phyloP scores from a whole-genome alignment of 2,113 vertebrate species.

The Paraplagusia blochii region DNA sequence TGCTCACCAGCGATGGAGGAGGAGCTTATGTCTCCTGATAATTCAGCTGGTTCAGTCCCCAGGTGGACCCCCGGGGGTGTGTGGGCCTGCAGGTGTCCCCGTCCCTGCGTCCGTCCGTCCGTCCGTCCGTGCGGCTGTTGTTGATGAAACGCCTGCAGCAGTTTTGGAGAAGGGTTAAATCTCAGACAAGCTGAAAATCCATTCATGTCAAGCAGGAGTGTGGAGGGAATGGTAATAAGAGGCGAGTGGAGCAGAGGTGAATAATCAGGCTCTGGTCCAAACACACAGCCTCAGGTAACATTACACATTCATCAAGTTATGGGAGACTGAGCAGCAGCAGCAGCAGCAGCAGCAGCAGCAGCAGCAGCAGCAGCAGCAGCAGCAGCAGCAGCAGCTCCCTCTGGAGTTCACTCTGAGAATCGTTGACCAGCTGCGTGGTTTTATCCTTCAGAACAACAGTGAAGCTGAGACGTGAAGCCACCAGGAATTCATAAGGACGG shows the following conservation, averaged over 20 bases:
- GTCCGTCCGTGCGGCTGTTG: conserved; percentile 25
- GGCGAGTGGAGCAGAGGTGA: conserved; percentile 59
- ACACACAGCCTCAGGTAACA: conserved; percentile 71
- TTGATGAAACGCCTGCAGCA: conserved; percentile 37
- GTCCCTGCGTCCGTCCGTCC: conserved; percentile 27
- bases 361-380: conserved; percentile 37
- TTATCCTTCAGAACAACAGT: conserved; percentile 21
- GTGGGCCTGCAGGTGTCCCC: conserved; percentile 2
- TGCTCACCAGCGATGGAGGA: conserved; percentile 3
- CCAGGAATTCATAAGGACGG: conserved; percentile 11
- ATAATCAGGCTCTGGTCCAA: conserved; percentile 60
- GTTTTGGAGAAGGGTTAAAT: conserved; percentile 57
- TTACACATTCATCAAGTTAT: conserved; percentile 75
- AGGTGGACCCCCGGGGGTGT: conserved; percentile 18
- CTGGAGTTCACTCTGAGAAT: conserved; percentile 61
- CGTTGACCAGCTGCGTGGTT: conserved; percentile 50
- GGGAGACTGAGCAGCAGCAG: conserved; percentile 57
- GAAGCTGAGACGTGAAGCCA: not conserved
- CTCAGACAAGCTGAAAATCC: conserved; percentile 60
- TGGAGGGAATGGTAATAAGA: conserved; percentile 62
- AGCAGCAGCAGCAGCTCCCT: conserved; percentile 43
- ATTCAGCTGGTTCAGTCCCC: conserved; percentile 3
- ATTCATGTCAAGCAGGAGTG: conserved; percentile 67
- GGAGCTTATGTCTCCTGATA: conserved; percentile 7
- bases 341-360: conserved; percentile 12